Base-by-base conservation (phyloP, 2,113 vertebrate genomes). In the Menidia beryllina region DNA sequence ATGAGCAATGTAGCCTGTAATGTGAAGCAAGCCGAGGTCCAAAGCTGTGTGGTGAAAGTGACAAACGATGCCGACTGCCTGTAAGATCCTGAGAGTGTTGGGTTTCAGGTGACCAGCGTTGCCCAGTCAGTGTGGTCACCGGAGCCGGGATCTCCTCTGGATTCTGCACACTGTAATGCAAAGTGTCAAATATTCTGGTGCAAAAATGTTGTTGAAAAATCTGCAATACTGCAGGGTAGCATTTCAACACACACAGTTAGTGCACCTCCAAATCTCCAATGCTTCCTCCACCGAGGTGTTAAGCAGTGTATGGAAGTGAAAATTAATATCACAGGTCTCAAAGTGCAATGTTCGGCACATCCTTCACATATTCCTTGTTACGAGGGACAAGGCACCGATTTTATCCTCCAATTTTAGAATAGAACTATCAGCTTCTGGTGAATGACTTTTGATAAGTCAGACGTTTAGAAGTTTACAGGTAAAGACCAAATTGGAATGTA, bases 321-420 rank as follows among this genome's bases (percentile, higher is more conserved):
- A 88, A 90, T 89, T 7, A 80, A 86, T 79, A 91, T 88, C 74
- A 58, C 86, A 80, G 80, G 79, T 91, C 72, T 71, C 14, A 74
- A 73, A 57, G 83, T 88, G 89, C 83, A 83, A 91, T 74, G 50
- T 55, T 76, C 69, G 61, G 64, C 83, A 86, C 73, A 80, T 81
- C 36, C 36, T 85, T 84, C 72, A 80, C 63, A 85, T 75, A 66
- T 55, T 62, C 27, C 69, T 80, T 65, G 75, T 73, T 89, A 86
- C 59, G 25, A 66, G 72, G n/a, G 59, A 77, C 23, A 50, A 24
- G 36, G 43, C 34, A 69, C 17, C 39, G 43, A 81, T 53, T 69
- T 68, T 69, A 24, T 59, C 11, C 12, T 71, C 56, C 79, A 82
- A 79, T 73, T 85, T 80, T 83, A 79, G 69, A 77, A 11, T 10